These are phyloP conservation scores for Cephus nigrinus DNA, from an alignment of 2,888 invertebrate genomes.

Conservation along the genomic window DNA sequence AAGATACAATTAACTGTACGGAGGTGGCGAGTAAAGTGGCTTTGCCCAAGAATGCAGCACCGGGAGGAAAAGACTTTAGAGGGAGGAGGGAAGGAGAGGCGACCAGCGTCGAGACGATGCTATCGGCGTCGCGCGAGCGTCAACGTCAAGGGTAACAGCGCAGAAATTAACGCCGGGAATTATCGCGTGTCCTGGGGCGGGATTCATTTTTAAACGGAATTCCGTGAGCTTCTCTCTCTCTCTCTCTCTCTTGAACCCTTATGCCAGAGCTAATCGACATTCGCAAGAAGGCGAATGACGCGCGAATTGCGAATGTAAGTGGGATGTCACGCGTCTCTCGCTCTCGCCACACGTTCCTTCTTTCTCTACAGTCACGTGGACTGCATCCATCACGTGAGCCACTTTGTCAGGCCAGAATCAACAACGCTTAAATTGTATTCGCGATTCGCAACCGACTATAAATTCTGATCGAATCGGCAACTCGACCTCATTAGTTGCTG, in stretches of 20 bases:
- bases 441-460: constrained; percentile 51
- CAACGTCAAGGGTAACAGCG: background rate
- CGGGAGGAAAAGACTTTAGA: constrained; percentile 2
- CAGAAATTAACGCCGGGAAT: background rate
- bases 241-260: background rate
- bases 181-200: constrained; percentile 6
- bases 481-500: constrained; percentile 31
- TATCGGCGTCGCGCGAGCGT: background rate
- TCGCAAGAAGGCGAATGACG: constrained; percentile 44
- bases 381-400: constrained; percentile 55
- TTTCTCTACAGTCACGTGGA: constrained; percentile 30
- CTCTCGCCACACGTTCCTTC: constrained; percentile 9
- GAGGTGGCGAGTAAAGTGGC: too few relatives aligned
- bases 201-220: constrained; percentile 25
- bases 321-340: constrained; percentile 42
- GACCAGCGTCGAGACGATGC: background rate
- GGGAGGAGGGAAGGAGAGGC: background rate
- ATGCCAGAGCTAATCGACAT: constrained; percentile 14
- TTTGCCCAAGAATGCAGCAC: too few relatives aligned
- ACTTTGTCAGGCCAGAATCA: constrained; percentile 57
- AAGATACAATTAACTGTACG: constrained; percentile 1
- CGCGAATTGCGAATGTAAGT: constrained; percentile 49
- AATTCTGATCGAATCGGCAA: constrained; percentile 48
- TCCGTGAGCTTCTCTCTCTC: background rate
- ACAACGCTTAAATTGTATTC: constrained; percentile 59